A percentile compares a stretch with the other conserved stretches of the same genome.
Evolutionary conservation across 2,797 vertebrate genomes (phyloP).

Genomic region (Thalassophryne amazonica): DNA sequence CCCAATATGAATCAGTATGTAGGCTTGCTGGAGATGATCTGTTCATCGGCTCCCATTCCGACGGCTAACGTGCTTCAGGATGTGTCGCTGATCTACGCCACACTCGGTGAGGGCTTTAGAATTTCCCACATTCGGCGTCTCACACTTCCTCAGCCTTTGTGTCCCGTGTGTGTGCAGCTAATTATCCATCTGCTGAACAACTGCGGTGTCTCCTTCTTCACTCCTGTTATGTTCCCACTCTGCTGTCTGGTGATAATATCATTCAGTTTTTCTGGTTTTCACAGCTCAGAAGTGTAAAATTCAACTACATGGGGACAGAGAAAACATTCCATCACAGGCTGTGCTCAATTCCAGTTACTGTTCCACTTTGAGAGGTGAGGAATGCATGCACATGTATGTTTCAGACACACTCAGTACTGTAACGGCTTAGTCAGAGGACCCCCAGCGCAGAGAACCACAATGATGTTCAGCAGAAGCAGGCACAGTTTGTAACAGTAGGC

Average conservation of each 20-base stretch:
- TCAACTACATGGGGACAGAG: conserved; percentile 49
- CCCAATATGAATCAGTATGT: conserved; percentile 81
- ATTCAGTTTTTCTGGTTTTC: background rate
- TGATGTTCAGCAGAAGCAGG: too few relatives aligned
- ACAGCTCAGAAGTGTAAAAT: conserved; percentile 74
- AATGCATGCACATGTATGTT: background rate
- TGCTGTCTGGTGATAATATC: background rate
- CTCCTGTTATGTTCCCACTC: background rate
- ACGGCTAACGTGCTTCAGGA: conserved; percentile 75
- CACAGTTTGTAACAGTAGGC: too few relatives aligned
- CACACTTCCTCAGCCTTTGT: background rate
- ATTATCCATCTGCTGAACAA: conserved; percentile 1
- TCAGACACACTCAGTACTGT: too few relatives aligned
- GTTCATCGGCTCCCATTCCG: conserved; percentile 62
- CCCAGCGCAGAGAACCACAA: too few relatives aligned
- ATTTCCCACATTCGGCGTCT: background rate
- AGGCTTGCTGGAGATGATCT: conserved; percentile 73
- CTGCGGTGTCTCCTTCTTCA: background rate
- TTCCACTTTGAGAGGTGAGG: conserved; percentile 73
- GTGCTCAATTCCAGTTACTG: conserved; percentile 54
- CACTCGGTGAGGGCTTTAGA: conserved; percentile 69
- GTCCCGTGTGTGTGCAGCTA: conserved; percentile 25
- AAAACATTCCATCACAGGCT: conserved; percentile 27
- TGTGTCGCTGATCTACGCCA: conserved; percentile 76
- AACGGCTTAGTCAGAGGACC: too few relatives aligned